A percentile compares a stretch with the other conserved stretches of the same genome.
Conservation (phyloP, 2,888 invertebrate genomes). For the Abrostola triplasia region DNA sequence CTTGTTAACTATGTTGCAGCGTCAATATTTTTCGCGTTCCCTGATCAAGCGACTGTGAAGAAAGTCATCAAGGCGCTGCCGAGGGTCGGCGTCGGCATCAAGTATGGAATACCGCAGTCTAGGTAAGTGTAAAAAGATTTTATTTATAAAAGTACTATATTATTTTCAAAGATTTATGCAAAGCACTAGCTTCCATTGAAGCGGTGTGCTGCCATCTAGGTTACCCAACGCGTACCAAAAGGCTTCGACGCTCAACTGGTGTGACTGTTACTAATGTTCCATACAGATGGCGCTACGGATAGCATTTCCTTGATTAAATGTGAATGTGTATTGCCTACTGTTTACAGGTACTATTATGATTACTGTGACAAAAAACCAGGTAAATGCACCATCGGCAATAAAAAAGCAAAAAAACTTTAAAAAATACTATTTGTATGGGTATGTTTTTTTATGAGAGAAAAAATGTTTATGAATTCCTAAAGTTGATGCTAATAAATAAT, state of each 20-base stretch:
- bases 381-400: too few species aligned
- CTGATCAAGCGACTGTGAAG: conserved; percentile 98
- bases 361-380: too few species aligned
- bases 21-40: conserved; percentile 99
- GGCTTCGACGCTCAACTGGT: conserved; percentile 40
- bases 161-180: neutral
- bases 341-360: too few species aligned
- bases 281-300: conserved; percentile 58
- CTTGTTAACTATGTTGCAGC: conserved; percentile 89
- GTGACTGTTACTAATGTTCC: conserved; percentile 6
- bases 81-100: conserved; percentile 99
- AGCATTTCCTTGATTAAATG: neutral
- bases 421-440: too few species aligned
- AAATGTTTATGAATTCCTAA: too few species aligned
- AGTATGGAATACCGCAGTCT: conserved; percentile 99
- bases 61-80: conserved; percentile 99
- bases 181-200: neutral
- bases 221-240: conserved; percentile 45
- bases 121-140: conserved; percentile 88
- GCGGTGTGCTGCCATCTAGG: conserved; percentile 60
- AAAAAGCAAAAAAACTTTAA: too few species aligned
- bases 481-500: too few species aligned
- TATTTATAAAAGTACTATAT: too few species aligned
- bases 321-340: neutral
- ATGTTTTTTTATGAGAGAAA: too few species aligned